Evolutionary conservation across 1,140 invertebrate species (phyloP).

Genomic region (Drosophila lacertosa): DNA sequence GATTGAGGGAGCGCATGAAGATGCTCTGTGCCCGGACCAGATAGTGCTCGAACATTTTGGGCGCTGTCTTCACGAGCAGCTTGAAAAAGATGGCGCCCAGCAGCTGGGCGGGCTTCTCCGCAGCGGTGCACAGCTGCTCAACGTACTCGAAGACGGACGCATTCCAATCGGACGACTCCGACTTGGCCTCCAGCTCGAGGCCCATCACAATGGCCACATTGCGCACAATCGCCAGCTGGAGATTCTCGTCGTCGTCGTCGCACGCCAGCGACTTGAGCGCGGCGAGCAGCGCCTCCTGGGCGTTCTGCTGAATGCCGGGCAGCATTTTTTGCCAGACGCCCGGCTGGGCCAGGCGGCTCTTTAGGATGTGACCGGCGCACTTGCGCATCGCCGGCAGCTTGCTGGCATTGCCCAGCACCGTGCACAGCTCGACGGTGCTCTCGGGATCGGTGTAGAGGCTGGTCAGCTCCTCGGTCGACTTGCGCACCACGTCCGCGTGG

Average conservation of each 20-base stretch:
- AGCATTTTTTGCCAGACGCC: slow-evolving; percentile 5
- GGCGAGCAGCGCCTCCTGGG: neutral
- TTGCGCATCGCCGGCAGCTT: slow-evolving; percentile 5
- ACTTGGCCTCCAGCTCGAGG: neutral
- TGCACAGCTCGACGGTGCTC: slow-evolving; percentile 9
- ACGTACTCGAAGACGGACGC: slow-evolving; percentile 19
- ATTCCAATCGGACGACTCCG: slow-evolving; percentile 1
- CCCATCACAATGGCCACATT: slow-evolving; percentile 21
- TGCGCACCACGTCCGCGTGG: neutral
- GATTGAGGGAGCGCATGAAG: neutral
- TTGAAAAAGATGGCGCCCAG: slow-evolving; percentile 12
- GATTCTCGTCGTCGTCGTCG: neutral
- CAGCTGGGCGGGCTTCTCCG: neutral
- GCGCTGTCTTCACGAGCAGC: slow-evolving; percentile 11
- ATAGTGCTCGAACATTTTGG: slow-evolving; percentile 1
- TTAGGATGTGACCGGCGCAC: slow-evolving; percentile 1
- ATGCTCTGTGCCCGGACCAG: neutral
- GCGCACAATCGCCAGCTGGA: slow-evolving; percentile 10
- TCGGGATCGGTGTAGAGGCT: neutral
- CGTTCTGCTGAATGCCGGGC: neutral
- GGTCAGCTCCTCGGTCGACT: slow-evolving; percentile 10
- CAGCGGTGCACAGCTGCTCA: neutral
- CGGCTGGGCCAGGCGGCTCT: neutral
- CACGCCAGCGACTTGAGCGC: slow-evolving; percentile 15
- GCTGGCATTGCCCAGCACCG: neutral